Conservation (phyloP, 2,888 invertebrate genomes). For the Belgica antarctica region DNA sequence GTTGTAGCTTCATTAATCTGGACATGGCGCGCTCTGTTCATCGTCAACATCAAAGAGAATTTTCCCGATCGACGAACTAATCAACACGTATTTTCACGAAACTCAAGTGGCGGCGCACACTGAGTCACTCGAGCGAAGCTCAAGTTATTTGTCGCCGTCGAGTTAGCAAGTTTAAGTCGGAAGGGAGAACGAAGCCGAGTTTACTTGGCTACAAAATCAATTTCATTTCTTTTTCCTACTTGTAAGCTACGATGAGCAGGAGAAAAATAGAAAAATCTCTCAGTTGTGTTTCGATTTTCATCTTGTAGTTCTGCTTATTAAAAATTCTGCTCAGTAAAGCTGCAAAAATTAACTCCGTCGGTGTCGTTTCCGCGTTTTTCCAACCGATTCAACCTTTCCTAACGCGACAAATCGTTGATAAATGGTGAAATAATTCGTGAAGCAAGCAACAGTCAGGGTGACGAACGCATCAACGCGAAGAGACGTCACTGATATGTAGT, state of each 20-base stretch:
- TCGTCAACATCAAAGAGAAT: neutral
- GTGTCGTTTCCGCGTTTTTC: neutral
- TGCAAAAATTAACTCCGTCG: neutral
- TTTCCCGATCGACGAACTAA: conserved; percentile 8
- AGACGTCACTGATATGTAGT: neutral
- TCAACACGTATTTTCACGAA: neutral
- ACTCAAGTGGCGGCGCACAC: neutral
- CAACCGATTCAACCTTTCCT: conserved; percentile 1
- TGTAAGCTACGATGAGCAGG: neutral
- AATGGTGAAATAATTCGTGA: no score
- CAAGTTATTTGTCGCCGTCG: neutral
- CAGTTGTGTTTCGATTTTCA: conserved; percentile 23
- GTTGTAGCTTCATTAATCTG: neutral
- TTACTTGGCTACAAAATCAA: conserved; percentile 23
- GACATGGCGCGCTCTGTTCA: neutral
- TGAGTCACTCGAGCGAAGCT: conserved; percentile 10
- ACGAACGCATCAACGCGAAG: neutral
- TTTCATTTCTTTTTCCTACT: conserved; percentile 16
- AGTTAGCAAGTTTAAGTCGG: neutral
- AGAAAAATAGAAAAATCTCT: neutral
- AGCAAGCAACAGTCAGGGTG: neutral
- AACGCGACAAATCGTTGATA: neutral
- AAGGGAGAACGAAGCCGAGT: neutral
- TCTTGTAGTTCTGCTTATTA: neutral
- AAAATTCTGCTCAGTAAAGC: conserved; percentile 24